Conservation (phyloP, 2,113 vertebrate genomes). For the Dicaeum eximium region DNA sequence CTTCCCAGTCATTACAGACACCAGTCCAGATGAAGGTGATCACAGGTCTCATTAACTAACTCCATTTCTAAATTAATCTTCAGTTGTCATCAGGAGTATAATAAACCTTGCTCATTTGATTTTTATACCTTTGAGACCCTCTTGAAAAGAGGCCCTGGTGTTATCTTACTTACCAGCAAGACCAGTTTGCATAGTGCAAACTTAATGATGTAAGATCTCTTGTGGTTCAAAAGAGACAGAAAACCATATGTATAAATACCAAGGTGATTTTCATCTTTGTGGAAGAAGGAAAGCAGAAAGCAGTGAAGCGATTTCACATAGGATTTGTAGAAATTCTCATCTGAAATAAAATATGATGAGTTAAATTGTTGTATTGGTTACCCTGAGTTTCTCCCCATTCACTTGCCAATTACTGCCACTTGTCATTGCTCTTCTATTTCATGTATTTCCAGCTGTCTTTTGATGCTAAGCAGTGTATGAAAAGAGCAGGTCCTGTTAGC, state of each 20-base stretch:
- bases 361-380: neutral
- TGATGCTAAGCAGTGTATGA: neutral
- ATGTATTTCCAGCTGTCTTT: neutral
- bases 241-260: neutral
- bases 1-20: neutral
- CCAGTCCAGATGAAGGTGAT: neutral
- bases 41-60: neutral
- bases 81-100: neutral
- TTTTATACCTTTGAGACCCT: neutral
- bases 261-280: neutral
- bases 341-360: neutral
- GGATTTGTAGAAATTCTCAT: neutral
- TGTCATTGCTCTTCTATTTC: neutral
- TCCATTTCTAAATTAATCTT: neutral
- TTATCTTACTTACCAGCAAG: neutral
- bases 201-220: neutral
- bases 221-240: neutral
- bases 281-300: neutral
- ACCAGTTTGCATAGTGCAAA: neutral
- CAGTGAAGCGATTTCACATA: neutral
- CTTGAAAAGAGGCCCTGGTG: neutral
- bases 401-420: neutral
- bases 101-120: neutral
- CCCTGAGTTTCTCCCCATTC: neutral
- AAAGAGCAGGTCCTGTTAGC: neutral